Evolutionary conservation across 2,888 invertebrate genomes (phyloP).

Genomic region (Hirtodrosophila alboralis): DNA sequence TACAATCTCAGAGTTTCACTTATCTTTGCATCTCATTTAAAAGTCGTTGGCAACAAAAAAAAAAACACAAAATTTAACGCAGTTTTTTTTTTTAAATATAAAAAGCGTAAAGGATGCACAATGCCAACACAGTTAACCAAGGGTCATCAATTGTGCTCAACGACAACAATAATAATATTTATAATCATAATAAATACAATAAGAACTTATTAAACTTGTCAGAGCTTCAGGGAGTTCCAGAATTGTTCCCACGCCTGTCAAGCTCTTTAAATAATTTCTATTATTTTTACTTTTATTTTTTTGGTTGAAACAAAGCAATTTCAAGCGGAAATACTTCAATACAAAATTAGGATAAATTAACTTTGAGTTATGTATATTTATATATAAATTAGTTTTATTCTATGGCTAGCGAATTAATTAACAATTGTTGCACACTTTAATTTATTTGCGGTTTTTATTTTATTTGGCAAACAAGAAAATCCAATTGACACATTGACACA

Average conservation of each 20-base stretch:
- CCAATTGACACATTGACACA: constrained; percentile 78
- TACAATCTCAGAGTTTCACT: constrained; percentile 36
- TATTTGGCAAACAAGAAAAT: constrained; percentile 32
- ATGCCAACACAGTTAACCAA: constrained; percentile 19
- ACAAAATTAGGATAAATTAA: constrained; percentile 13
- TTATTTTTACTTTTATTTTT: not conserved
- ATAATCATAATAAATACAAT: constrained; percentile 9
- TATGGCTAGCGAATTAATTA: constrained; percentile 54
- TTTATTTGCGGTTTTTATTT: constrained; percentile 54
- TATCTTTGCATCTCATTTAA: constrained; percentile 48
- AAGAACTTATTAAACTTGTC: constrained; percentile 30
- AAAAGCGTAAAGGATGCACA: constrained; percentile 45
- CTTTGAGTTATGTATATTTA: constrained; percentile 1
- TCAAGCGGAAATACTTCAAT: constrained; percentile 48
- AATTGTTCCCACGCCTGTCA: constrained; percentile 56
- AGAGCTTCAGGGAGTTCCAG: not conserved
- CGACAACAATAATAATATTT: constrained; percentile 2
- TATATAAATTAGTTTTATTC: constrained; percentile 14
- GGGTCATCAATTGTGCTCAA: constrained; percentile 50
- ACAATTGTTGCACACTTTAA: constrained; percentile 47
- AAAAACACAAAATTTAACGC: not conserved
- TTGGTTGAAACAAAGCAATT: too few species aligned
- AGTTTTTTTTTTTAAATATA: constrained; percentile 33
- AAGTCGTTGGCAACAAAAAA: constrained; percentile 22
- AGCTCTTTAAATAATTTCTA: constrained; percentile 19